Evolutionary conservation across 2,888 invertebrate species (phyloP), one percentile per base, ranked within the genome.

Genomic region (Rhagium mordax): DNA sequence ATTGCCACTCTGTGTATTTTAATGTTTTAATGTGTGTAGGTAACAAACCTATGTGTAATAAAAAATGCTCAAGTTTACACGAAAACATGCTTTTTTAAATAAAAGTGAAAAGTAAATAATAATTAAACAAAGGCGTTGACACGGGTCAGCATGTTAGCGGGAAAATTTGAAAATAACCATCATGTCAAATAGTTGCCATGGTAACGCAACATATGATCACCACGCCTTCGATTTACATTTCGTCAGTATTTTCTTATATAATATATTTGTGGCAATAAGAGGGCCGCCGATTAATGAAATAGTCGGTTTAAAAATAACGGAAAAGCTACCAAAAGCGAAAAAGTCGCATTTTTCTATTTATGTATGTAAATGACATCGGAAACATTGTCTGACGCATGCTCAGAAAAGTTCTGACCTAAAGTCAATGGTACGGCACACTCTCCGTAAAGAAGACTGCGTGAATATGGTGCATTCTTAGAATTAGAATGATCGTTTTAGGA

Each of bases 381-480:
- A 78, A 77, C 74, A 72, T 66, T 64, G 61, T 72, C 51, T 29
- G 59, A 72, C 79, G 80, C 82, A 79, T 79, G 80, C 78, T 72
- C 75, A 70, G 27, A 60, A 55, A 67, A 76, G 70, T 72, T 79
- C 77, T 81, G 81, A 80, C 81, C 79, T 74, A 81, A 81, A 81
- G 81, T 81, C 80, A 81, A 81, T 82, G 80, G 78, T 78, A 80
- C 79, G 79, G 79, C 79, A 82, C 81, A 82, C 76, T 79, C 78
- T 82, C 77, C 78, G 77, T 79, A 67, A 78, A 72, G 77, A 78
- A 80, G 77, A 80, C 79, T 81, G 78, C 70, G 71, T 78, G 81
- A 81, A 81, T 79, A 81, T 80, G 81, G 77, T 82, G 75, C 78
- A 79, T 81, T 82, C 78, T 75, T 81, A 79, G 80, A 72, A 61